These are phyloP conservation scores for Camarhynchus parvulus DNA, from an alignment of 2,113 vertebrate genomes.

Conservation along the genomic window DNA sequence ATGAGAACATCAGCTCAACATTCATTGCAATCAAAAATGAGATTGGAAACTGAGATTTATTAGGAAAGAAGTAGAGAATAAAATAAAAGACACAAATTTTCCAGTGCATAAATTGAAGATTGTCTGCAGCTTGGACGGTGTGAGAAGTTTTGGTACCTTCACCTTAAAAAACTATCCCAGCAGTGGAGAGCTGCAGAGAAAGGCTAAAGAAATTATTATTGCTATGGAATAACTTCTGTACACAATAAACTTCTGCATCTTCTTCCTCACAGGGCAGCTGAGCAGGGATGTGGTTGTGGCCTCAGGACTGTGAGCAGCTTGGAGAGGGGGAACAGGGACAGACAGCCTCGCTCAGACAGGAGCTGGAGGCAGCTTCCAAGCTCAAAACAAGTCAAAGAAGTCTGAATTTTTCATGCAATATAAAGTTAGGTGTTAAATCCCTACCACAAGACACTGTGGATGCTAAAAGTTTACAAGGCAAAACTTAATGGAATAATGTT, in stretches of 20 bases:
- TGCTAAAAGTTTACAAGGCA: not conserved
- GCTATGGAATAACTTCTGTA: not conserved
- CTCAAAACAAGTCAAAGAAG: not conserved
- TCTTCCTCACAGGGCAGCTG: not conserved
- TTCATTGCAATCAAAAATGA: not conserved
- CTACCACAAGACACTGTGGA: not conserved
- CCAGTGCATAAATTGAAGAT: not conserved
- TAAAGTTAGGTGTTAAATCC: not conserved
- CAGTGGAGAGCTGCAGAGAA: not conserved
- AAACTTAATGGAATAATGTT: not conserved
- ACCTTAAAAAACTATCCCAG: not conserved
- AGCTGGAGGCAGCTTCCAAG: not conserved
- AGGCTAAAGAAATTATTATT: not conserved
- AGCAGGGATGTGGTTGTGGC: not conserved
- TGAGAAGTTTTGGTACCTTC: not conserved
- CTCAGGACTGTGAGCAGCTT: not conserved
- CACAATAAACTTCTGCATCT: not conserved
- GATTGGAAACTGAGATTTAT: not conserved
- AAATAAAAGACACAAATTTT: not conserved
- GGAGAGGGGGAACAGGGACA: not conserved
- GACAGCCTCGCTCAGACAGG: rapidly evolving
- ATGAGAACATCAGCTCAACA: not conserved
- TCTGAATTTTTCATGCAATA: not conserved
- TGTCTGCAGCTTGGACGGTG: not conserved
- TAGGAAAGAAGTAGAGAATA: not conserved